These are phyloP conservation scores for Camponotus vicinus DNA, from an alignment of 1,140 invertebrate genomes.

Conservation along the genomic window DNA sequence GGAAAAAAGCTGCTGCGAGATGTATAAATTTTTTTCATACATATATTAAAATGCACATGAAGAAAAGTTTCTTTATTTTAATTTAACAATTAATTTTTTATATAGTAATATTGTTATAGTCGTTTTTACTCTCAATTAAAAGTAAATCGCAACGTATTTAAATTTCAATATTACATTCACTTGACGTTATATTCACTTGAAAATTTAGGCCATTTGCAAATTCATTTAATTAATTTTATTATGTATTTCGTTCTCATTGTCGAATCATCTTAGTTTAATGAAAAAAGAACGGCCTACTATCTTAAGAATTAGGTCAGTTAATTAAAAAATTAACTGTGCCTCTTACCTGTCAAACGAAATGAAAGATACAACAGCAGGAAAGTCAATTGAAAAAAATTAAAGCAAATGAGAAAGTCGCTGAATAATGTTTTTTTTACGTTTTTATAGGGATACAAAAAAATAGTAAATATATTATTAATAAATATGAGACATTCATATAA, in stretches of 20 bases:
- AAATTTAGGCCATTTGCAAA: constrained; percentile 22
- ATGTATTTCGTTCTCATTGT: constrained; percentile 4
- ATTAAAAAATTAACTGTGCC: background rate
- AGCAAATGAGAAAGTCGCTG: constrained; percentile 10
- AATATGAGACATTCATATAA: background rate
- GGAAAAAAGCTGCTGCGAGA: constrained; percentile 1
- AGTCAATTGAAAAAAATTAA: constrained; percentile 51
- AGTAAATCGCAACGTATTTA: background rate
- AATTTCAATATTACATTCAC: constrained; percentile 1
- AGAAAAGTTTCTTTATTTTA: background rate
- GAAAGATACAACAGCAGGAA: constrained; percentile 31
- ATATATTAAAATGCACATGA: background rate
- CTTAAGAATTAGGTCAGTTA: background rate
- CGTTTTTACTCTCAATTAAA: background rate
- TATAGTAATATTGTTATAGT: background rate
- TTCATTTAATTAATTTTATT: constrained; percentile 46
- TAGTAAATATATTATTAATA: background rate
- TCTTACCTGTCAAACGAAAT: constrained; percentile 33
- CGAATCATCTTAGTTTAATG: constrained; percentile 25
- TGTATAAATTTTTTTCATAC: background rate
- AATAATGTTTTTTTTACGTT: background rate
- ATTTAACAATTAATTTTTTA: background rate
- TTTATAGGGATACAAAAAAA: background rate
- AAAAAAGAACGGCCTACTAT: constrained; percentile 6
- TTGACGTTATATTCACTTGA: constrained; percentile 3